A percentile compares a stretch with the other conserved stretches of the same genome.
phyloP scores from a whole-genome alignment of 2,113 vertebrate species.

The Benitochromis conjunctus region DNA sequence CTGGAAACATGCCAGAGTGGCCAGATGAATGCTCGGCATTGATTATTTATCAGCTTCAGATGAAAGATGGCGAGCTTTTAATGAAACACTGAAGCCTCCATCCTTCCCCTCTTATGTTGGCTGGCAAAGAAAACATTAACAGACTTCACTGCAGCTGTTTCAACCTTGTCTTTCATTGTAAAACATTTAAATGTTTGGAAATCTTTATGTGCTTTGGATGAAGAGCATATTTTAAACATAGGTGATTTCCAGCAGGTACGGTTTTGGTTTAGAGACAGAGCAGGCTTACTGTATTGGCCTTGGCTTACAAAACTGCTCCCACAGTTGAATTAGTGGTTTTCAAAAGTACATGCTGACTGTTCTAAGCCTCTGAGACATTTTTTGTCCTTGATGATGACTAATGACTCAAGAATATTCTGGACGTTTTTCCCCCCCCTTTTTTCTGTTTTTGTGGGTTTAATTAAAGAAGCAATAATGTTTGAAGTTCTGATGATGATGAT shows the following conservation, averaged over 20 bases:
- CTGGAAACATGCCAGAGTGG: background rate
- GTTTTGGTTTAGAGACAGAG: background rate
- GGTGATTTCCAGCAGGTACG: background rate
- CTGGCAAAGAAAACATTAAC: background rate
- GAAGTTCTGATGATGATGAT: background rate
- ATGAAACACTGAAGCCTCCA: background rate
- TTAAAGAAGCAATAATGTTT: background rate
- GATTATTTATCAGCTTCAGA: background rate
- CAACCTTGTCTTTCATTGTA: background rate
- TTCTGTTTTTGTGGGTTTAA: background rate
- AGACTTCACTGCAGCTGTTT: background rate
- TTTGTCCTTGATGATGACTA: conserved; percentile 11
- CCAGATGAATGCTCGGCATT: background rate
- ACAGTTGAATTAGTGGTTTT: conserved; percentile 5
- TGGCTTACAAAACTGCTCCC: conserved; percentile 10
- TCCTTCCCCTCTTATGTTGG: background rate
- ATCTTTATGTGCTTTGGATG: background rate
- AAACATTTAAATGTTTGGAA: background rate
- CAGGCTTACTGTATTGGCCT: background rate
- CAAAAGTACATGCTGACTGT: background rate
- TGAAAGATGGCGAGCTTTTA: background rate
- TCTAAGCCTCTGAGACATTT: background rate
- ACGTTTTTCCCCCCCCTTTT: background rate
- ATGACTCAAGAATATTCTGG: background rate
- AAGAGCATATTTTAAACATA: background rate